phyloP scores from a whole-genome alignment of 2,113 vertebrate species.

The Vombatus ursinus region DNA sequence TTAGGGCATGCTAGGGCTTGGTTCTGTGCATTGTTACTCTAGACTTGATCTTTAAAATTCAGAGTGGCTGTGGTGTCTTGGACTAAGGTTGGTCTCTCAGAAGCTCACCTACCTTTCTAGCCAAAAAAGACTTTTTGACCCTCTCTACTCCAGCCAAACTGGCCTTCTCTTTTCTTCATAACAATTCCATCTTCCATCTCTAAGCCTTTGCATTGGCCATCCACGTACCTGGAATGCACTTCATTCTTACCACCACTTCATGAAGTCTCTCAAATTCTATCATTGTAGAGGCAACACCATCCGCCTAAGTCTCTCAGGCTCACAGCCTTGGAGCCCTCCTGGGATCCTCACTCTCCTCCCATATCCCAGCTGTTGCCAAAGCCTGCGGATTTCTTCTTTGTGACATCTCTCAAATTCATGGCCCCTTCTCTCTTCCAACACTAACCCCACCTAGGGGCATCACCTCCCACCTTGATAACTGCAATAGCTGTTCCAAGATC shows the following conservation, averaged over 20 bases:
- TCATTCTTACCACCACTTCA: background rate
- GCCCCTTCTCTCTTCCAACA: background rate
- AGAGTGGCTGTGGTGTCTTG: background rate
- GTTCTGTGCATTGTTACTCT: background rate
- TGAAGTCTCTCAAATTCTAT: background rate
- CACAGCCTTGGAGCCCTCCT: background rate
- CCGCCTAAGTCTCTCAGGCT: background rate
- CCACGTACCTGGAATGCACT: background rate
- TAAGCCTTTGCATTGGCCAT: background rate
- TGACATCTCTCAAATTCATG: background rate
- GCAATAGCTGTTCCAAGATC: background rate
- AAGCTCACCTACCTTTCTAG: background rate
- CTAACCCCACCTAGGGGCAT: background rate
- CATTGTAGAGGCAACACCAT: background rate
- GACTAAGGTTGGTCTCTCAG: constrained; percentile 10
- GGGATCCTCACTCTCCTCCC: background rate
- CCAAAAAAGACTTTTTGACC: too few relatives aligned
- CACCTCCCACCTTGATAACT: background rate
- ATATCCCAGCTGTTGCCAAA: background rate
- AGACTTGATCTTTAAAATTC: background rate
- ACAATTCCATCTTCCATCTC: background rate
- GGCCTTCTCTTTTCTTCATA: background rate
- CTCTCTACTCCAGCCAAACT: background rate
- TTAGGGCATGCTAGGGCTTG: background rate
- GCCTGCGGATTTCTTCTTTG: background rate